Conservation (phyloP, 2,888 invertebrate species). For the Brachyopa scutellaris region DNA sequence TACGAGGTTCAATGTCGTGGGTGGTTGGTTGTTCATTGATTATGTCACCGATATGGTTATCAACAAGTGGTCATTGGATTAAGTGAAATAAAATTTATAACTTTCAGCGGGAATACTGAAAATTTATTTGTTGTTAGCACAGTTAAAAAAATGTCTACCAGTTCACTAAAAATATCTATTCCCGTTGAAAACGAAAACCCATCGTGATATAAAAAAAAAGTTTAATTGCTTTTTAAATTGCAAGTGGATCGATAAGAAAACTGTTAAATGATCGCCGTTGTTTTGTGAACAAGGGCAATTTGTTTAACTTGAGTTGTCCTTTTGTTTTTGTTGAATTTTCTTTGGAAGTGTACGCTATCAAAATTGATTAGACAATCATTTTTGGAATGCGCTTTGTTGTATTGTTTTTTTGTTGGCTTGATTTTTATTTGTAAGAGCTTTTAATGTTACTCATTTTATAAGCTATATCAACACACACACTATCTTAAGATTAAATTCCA, state of each 20-base stretch:
- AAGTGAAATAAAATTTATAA: neutral
- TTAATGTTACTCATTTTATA: too few species aligned
- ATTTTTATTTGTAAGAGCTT: too few species aligned
- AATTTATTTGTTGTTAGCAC: neutral
- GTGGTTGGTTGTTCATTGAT: neutral
- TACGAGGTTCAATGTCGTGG: constrained; percentile 14
- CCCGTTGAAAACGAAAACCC: too few species aligned
- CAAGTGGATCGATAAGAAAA: constrained; percentile 44
- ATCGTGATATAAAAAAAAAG: neutral
- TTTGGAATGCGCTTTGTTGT: constrained; percentile 1
- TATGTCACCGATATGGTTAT: constrained; percentile 32
- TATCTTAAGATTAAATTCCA: too few species aligned
- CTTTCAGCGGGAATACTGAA: neutral
- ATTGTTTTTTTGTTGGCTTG: neutral
- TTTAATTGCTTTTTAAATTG: constrained; percentile 54
- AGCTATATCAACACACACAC: too few species aligned
- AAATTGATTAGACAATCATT: constrained; percentile 49
- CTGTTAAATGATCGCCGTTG: constrained; percentile 10
- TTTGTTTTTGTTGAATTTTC: neutral
- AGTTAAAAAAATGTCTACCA: too few species aligned
- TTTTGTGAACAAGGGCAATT: constrained; percentile 59
- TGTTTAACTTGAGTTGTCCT: constrained; percentile 14
- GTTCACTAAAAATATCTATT: too few species aligned
- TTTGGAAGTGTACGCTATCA: constrained; percentile 24
- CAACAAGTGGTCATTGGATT: constrained; percentile 34